Evolutionary conservation across 1,140 invertebrate genomes (phyloP), one percentile per base, ranked within the genome.

Genomic region (Lysiphlebus fabarum): DNA sequence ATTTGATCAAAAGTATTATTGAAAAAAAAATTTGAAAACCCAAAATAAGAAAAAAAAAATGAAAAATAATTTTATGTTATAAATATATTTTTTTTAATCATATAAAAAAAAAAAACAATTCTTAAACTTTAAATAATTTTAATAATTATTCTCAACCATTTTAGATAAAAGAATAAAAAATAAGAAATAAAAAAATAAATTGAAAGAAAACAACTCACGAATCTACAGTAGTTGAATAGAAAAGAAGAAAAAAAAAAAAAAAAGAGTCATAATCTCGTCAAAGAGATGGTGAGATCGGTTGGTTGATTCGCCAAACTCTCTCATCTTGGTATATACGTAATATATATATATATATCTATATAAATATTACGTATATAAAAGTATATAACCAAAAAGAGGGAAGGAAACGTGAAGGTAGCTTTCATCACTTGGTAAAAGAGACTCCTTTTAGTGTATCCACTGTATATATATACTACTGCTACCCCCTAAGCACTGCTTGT

Each of bases 381-480:
- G 45, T 53, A 17, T 7, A 44, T 34, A 56, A 40, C 43, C 51
- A 51, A 49, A 40, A 57, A 58, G 56, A 14, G 60, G 66, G 70
- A 69, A 62, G 56, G 60, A 62, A 65, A 58, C 61, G 58, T 68
- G 64, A 62, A 62, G 62, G 26, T 59, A 62, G 70, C 71, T 75
- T 76, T 75, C 66, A 71, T 75, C 73, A 66, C 62, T 60, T 12
- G 51, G 58, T 67, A 69, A 65, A 67, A 72, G 72, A 45, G 43
- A 64, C 72, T 71, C 72, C 71, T 75, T 76, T 72, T 73, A 73
- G 74, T 72, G 72, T 69, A 70, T 64, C 69, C 65, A 62, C 49
- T 55, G 60, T 49, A 50, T 51, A 62, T 65, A 58, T 53, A 38
- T 58, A 47, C 63, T 51, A 53, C 62, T 56, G 62, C 61, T 58